Evolutionary conservation across 2,113 vertebrate species (phyloP).

Genomic region (Cepphus grylle): DNA sequence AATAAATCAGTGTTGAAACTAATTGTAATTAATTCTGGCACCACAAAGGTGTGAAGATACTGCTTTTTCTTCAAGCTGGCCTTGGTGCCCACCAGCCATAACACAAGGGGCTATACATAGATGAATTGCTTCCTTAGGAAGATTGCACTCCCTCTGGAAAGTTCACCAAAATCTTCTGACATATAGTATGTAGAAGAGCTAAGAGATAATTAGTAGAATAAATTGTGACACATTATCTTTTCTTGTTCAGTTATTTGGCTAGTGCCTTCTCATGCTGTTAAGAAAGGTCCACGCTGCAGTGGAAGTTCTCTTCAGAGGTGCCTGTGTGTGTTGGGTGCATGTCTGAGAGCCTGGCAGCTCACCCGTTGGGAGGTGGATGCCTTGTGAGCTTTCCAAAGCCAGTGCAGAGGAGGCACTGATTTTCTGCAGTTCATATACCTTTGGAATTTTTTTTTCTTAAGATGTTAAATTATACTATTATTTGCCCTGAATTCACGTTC

Average conservation of each 20-base stretch:
- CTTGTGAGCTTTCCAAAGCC: background rate
- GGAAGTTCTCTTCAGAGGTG: background rate
- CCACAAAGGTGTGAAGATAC: background rate
- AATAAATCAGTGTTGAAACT: background rate
- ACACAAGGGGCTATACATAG: background rate
- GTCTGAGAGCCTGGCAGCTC: background rate
- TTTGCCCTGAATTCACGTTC: background rate
- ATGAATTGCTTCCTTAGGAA: background rate
- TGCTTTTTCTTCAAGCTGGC: background rate
- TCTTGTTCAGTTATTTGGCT: background rate
- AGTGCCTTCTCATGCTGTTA: background rate
- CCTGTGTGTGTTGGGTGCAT: fast-evolving
- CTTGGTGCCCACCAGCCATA: background rate
- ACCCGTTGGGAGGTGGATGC: background rate
- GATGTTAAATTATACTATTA: background rate
- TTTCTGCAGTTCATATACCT: background rate
- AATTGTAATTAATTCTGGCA: background rate
- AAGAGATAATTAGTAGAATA: background rate
- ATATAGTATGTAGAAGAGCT: background rate
- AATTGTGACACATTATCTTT: background rate
- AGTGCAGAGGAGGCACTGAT: background rate
- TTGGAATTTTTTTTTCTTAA: background rate
- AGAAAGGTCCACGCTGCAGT: background rate
- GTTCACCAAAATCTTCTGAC: background rate
- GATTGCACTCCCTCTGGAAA: background rate